These are phyloP conservation scores for Diarsia dahlii DNA, from an alignment of 2,888 invertebrate genomes.

Conservation along the genomic window DNA sequence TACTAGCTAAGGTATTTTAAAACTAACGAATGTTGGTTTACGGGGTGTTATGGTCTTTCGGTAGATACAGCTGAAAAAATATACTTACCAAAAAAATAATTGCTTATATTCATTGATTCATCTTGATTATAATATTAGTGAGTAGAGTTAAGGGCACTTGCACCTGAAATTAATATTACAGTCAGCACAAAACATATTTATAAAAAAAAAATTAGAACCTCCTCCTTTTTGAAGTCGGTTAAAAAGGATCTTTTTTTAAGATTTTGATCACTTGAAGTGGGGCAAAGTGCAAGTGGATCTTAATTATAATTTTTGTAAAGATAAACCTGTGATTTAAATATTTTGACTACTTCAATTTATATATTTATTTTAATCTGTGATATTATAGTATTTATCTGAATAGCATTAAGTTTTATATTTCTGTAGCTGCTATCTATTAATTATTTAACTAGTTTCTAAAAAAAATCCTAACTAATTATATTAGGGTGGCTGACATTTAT, in stretches of 20 bases:
- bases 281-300: not conserved
- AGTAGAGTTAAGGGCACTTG: not conserved
- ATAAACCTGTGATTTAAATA: conserved; percentile 8
- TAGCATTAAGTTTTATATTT: not conserved
- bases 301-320: not conserved
- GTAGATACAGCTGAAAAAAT: not conserved
- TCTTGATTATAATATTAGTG: no score
- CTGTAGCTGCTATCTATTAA: not conserved
- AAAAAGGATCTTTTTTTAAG: not conserved
- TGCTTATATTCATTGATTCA: not conserved
- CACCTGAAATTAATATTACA: not conserved
- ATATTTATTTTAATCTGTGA: conserved; percentile 15
- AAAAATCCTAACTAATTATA: no score
- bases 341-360: not conserved
- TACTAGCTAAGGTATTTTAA: not conserved
- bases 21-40: not conserved
- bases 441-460: no score
- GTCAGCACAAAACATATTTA: not conserved
- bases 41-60: not conserved
- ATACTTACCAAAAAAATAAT: conserved; percentile 10
- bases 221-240: no score
- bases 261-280: not conserved
- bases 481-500: no score
- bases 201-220: no score
- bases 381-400: conserved; percentile 5